Conservation (phyloP, 53 echinoderm and acorn worm genomes). For the Antedon mediterranea region DNA sequence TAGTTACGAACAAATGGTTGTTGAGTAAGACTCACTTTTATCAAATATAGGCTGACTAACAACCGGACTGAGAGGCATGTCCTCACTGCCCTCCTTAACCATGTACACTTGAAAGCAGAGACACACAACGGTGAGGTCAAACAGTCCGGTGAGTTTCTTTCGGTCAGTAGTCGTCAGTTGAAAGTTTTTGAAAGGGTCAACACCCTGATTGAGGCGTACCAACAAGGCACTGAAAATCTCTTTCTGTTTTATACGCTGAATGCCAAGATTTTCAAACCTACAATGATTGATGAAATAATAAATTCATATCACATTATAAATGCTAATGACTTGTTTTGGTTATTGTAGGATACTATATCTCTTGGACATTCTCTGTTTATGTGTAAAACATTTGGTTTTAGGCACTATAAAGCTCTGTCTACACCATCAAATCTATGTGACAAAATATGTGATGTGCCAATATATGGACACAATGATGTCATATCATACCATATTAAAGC, state of each 20-base stretch:
- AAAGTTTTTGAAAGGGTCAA: slow-evolving; percentile 40
- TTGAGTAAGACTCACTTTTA: slow-evolving; percentile 93
- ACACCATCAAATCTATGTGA: no score
- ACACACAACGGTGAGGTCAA: slow-evolving; percentile 63
- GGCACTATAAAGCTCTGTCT: no score
- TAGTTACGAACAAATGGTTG: no score
- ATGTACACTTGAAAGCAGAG: slow-evolving; percentile 76
- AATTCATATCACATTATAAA: no score
- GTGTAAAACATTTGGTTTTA: no score
- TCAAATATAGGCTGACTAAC: slow-evolving; percentile 50
- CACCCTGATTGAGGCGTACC: slow-evolving; percentile 23
- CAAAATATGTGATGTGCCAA: no score
- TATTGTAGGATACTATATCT: no score
- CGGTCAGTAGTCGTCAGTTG: neutral
- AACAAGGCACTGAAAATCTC: slow-evolving; percentile 47
- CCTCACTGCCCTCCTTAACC: slow-evolving; percentile 10
- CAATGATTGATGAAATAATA: no score
- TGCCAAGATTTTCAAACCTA: slow-evolving; percentile 88
- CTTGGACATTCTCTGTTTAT: no score
- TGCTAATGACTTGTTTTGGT: no score
- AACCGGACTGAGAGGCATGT: slow-evolving; percentile 26
- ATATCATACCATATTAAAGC: no score
- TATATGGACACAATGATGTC: no score
- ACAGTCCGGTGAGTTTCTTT: slow-evolving; percentile 26
- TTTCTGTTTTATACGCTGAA: slow-evolving; percentile 77